Base-by-base conservation (phyloP, 2,113 vertebrate genomes). In the Holacanthus passer region DNA sequence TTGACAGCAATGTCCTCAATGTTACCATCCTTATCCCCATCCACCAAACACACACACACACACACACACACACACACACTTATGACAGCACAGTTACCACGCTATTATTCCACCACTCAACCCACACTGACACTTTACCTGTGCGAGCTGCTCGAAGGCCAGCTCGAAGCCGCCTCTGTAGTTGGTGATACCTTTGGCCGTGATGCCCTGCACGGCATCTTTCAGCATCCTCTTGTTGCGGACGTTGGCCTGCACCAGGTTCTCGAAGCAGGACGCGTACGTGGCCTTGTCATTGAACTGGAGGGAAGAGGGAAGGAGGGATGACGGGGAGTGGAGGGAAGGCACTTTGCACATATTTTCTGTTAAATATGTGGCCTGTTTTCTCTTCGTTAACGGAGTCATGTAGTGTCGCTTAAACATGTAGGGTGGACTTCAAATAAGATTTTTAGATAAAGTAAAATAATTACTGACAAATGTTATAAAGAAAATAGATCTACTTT, bases 231-330 rank as follows among this genome's bases (percentile, higher is more conserved):
- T 97, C 94, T 99, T 99, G 90, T 99, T 99, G 83, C 97, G 96
- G 32, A 98, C 97, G n/a, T 99, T 99, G 68, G 98, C 98, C 95
- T 99, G 98, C 50, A 99, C 98, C 76, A 99, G 97, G 86, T 99
- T 96, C 77, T 96, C 86, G 86, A 99, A 99, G 92, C 98, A 99
- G 66, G 97, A 95, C 11, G 96, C 96, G 0, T 95, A 90, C 55
- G 91, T 93, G 75, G 97, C 98, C 12, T 96, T 95, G 62, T 97
- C 96, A 81, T 98, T 98, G 93, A 99, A 99, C 98, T 99, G 95
- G 24, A 87, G 87, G 74, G 88, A 74, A 89, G 50, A 85, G 79
- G 92, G 79, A 89, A 83, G 90, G 88, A 88, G 87, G 90, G 84
- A 86, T 89, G 86, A 90, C 9, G 89, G 91, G 91, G 88, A 77